Conservation (phyloP, 2,888 invertebrate species). For the Yponomeuta malinellus region DNA sequence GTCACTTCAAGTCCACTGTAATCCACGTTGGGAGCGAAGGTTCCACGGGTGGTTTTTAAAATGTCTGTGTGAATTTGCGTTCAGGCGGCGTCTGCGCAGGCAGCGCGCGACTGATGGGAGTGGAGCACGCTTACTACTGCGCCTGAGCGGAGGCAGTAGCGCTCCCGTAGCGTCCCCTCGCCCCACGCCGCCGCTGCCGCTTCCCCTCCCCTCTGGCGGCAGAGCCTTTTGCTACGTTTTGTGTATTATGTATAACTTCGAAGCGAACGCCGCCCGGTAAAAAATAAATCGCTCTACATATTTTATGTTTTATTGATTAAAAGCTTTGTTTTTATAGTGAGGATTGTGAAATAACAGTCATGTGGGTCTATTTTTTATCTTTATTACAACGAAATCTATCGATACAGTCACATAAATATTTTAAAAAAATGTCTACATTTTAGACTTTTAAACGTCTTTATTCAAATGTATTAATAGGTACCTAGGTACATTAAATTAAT, state of each 20-base stretch:
- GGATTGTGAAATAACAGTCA: not conserved
- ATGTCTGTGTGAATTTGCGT: conserved; percentile 27
- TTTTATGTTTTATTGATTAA: not conserved
- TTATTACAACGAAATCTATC: conserved; percentile 72
- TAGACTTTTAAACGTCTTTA: conserved; percentile 13
- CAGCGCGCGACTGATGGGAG: conserved; percentile 64
- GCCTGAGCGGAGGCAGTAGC: conserved; percentile 67
- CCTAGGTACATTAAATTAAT: not conserved
- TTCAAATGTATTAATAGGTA: not conserved
- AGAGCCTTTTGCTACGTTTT: conserved; percentile 20
- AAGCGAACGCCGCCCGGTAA: conserved; percentile 42
- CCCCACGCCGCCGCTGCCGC: conserved; percentile 48
- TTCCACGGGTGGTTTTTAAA: conserved; percentile 29
- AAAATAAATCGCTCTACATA: conserved; percentile 42
- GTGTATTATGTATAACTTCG: conserved; percentile 52
- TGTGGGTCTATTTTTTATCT: conserved; percentile 31
- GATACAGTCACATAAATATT: conserved; percentile 59
- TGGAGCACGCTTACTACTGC: conserved; percentile 69
- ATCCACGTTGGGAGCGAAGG: conserved; percentile 35
- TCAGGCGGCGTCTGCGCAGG: conserved; percentile 60
- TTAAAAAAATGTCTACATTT: conserved; percentile 18
- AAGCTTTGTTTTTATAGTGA: not conserved
- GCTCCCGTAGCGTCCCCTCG: conserved; percentile 54
- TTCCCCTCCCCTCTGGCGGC: conserved; percentile 27
- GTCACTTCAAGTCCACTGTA: conserved; percentile 52